A percentile compares a stretch with the other conserved stretches of the same genome.
Evolutionary conservation across 2,888 invertebrate species (phyloP).

Genomic region (Andrena fulva): DNA sequence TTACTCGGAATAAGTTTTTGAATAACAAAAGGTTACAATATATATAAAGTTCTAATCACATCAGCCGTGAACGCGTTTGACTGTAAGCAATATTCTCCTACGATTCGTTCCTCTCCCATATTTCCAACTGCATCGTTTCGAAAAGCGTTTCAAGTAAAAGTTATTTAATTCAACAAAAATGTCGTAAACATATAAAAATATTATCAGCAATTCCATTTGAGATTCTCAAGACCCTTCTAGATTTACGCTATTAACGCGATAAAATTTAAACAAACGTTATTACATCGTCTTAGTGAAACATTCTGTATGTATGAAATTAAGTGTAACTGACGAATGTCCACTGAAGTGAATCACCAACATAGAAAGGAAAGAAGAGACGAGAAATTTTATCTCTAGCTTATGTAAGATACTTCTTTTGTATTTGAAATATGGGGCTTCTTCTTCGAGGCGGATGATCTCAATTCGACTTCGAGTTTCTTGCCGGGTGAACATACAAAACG

Average conservation of each 20-base stretch:
- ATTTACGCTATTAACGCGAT: neutral
- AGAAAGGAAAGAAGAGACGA: constrained; percentile 28
- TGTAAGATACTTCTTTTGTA: constrained; percentile 39
- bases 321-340: constrained; percentile 74
- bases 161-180: neutral
- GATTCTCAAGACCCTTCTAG: neutral
- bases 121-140: neutral
- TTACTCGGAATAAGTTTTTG: neutral
- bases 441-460: constrained; percentile 32
- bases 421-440: constrained; percentile 27
- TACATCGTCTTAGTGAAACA: constrained; percentile 3
- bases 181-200: too few species aligned
- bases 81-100: too few species aligned
- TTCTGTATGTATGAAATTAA: constrained; percentile 61
- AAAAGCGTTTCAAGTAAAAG: neutral
- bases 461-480: neutral
- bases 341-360: constrained; percentile 63
- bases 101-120: too few species aligned
- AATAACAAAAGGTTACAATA: too few species aligned
- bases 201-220: too few species aligned
- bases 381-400: constrained; percentile 64
- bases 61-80: too few species aligned
- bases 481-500: neutral
- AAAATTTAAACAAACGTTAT: neutral
- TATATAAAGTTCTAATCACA: too few species aligned